These are phyloP conservation scores for Ceratina australensis DNA, from an alignment of 1,140 invertebrate genomes.

Conservation along the genomic window DNA sequence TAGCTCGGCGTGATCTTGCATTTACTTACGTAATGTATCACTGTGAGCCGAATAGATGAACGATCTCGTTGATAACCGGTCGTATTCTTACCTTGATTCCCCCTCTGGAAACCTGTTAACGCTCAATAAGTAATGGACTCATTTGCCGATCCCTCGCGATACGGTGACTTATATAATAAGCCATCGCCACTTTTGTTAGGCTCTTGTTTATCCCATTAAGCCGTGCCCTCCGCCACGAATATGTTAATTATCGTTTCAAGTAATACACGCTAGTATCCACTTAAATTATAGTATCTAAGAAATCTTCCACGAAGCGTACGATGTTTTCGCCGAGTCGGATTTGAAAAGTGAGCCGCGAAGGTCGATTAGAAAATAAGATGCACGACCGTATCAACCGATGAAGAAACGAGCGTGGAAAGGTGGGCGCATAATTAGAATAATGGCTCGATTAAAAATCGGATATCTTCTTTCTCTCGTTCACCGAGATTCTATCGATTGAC, in stretches of 20 bases:
- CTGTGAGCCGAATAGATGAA: constrained; percentile 36
- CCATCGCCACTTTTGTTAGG: constrained; percentile 13
- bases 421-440: too few species aligned
- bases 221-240: constrained; percentile 5
- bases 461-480: neutral
- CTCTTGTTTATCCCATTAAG: constrained; percentile 19
- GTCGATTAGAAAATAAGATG: neutral
- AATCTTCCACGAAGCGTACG: too few species aligned
- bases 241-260: constrained; percentile 10
- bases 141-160: constrained; percentile 34
- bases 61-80: constrained; percentile 43
- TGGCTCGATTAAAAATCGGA: neutral
- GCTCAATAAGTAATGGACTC: constrained; percentile 48
- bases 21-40: constrained; percentile 44
- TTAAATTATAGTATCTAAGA: neutral
- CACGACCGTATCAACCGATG: too few species aligned
- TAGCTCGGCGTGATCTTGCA: neutral
- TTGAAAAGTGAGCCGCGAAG: neutral
- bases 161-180: constrained; percentile 28
- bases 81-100: constrained; percentile 46
- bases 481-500: constrained; percentile 38
- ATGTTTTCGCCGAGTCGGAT: too few species aligned
- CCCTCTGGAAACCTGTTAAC: constrained; percentile 43
- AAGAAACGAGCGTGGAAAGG: too few species aligned
- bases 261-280: neutral